A percentile compares a stretch with the other conserved stretches of the same genome.
These are phyloP conservation scores for Argyresthia goedartella DNA, from an alignment of 2,888 invertebrate genomes.

Conservation along the genomic window DNA sequence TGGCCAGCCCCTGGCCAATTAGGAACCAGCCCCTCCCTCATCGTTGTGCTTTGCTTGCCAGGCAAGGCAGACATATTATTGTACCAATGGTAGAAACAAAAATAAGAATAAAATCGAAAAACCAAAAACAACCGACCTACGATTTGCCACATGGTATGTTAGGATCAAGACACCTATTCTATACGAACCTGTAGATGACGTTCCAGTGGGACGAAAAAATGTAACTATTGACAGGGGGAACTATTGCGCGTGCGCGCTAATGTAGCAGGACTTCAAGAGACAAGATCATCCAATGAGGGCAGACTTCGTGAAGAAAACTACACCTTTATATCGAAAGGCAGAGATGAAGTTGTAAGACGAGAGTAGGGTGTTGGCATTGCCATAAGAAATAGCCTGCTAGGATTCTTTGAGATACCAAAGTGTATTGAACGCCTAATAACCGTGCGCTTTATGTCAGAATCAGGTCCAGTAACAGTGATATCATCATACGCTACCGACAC, in stretches of 20 bases:
- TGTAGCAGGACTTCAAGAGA: background rate
- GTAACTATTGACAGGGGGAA: background rate
- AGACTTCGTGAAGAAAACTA: background rate
- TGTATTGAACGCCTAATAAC: background rate
- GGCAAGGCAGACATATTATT: background rate
- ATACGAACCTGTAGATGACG: background rate
- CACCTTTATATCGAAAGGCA: background rate
- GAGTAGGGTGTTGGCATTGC: background rate
- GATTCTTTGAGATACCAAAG: no score
- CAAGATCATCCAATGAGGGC: background rate
- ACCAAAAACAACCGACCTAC: background rate
- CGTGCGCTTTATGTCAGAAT: background rate
- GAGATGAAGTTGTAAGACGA: background rate
- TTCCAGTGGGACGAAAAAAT: background rate
- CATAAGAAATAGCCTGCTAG: background rate
- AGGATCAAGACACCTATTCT: background rate
- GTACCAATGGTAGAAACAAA: background rate
- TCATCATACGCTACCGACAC: background rate
- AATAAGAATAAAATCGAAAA: background rate
- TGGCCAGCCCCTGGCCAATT: background rate
- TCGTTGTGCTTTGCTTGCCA: background rate
- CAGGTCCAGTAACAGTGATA: background rate
- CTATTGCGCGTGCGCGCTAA: background rate
- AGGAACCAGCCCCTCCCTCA: background rate
- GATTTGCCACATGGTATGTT: background rate